Evolutionary conservation across 1,140 invertebrate species (phyloP).

Genomic region (Drosophila nikananu): DNA sequence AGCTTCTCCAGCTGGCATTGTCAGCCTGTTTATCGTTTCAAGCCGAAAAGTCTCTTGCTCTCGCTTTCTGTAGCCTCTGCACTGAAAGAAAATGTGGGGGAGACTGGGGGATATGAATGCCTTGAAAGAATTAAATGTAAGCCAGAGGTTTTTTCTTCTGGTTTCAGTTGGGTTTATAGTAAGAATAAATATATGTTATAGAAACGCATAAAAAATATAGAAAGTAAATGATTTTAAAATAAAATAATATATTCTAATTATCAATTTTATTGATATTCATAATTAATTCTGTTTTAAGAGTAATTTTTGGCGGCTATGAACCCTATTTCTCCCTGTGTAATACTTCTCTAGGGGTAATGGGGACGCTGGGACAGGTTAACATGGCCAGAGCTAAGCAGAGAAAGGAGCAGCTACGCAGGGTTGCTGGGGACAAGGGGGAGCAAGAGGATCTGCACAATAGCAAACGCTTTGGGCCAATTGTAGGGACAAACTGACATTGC

Average conservation of each 20-base stretch:
- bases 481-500: slow-evolving; percentile 42
- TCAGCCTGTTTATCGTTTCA: slow-evolving; percentile 73
- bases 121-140: not conserved
- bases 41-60: slow-evolving; percentile 61
- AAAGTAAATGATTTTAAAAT: too few species aligned
- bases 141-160: not conserved
- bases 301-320: too few species aligned
- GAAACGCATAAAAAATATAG: too few species aligned
- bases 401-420: not conserved
- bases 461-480: slow-evolving; percentile 59
- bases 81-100: not conserved
- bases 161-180: not conserved
- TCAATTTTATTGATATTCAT: too few species aligned
- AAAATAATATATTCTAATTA: too few species aligned
- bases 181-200: too few species aligned
- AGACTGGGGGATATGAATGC: not conserved
- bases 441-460: slow-evolving; percentile 42
- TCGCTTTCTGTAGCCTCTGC: slow-evolving; percentile 9
- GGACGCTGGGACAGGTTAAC: slow-evolving; percentile 13
- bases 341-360: not conserved
- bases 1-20: slow-evolving; percentile 62
- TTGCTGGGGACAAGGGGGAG: not conserved
- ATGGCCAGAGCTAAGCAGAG: slow-evolving; percentile 7
- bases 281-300: too few species aligned
- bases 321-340: not conserved